phyloP scores from a whole-genome alignment of 1,140 invertebrate species.

The Drepana arcuata region DNA sequence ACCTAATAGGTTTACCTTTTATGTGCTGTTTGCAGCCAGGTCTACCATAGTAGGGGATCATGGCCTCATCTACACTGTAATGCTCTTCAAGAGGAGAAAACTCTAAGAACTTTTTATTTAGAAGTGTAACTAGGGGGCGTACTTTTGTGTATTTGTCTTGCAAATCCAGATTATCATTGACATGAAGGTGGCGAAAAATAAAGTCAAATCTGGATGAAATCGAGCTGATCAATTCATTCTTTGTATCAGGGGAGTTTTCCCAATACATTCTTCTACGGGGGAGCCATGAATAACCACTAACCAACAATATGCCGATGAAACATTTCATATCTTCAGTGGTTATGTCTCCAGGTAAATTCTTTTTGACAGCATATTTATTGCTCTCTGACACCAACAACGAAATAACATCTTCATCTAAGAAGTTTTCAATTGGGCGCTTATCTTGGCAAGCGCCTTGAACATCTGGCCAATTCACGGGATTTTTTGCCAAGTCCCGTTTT shows the following conservation, averaged over 20 bases:
- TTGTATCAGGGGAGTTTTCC: constrained; percentile 35
- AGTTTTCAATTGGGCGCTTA: too few relatives aligned
- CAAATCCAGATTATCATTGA: constrained; percentile 28
- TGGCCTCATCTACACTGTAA: constrained; percentile 63
- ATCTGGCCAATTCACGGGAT: too few relatives aligned
- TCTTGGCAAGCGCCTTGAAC: too few relatives aligned
- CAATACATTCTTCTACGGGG: constrained; percentile 36
- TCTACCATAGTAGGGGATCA: constrained; percentile 67
- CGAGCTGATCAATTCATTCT: constrained; percentile 30
- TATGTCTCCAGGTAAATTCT: too few relatives aligned
- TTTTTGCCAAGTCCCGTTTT: too few relatives aligned
- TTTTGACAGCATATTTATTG: too few relatives aligned
- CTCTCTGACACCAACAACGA: too few relatives aligned
- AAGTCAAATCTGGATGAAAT: constrained; percentile 32
- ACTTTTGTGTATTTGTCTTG: constrained; percentile 33
- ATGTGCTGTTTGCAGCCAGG: constrained; percentile 64
- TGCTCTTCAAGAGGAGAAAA: constrained; percentile 38
- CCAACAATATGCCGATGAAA: constrained; percentile 38
- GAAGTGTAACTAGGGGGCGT: constrained; percentile 22
- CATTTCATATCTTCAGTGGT: constrained; percentile 41
- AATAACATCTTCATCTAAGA: too few relatives aligned
- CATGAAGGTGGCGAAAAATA: constrained; percentile 30
- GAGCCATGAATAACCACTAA: constrained; percentile 33
- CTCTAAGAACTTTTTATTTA: constrained; percentile 45
- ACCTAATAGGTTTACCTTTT: constrained; percentile 56